These are phyloP conservation scores for Leptinotarsa lineolata DNA, from an alignment of 1,140 invertebrate species.

Conservation along the genomic window DNA sequence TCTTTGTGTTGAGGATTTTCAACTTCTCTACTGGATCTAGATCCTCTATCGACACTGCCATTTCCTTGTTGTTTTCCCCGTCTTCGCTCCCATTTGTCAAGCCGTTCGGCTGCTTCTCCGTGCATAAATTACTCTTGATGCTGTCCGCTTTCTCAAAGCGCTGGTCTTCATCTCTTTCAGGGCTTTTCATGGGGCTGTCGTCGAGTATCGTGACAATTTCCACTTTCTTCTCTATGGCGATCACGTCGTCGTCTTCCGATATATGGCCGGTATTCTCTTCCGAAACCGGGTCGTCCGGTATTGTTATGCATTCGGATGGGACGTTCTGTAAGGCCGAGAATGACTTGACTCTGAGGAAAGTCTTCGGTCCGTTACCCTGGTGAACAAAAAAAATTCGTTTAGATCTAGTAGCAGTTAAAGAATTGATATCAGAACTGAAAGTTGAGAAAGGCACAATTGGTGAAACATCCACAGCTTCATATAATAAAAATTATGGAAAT, in stretches of 20 bases:
- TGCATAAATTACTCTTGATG: neutral
- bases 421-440: no score
- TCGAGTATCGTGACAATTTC: neutral
- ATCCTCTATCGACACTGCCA: neutral
- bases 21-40: neutral
- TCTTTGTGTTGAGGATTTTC: constrained; percentile 6
- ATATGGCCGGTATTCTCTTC: neutral
- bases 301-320: constrained; percentile 49
- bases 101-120: neutral
- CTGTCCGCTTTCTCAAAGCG: neutral
- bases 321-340: constrained; percentile 43
- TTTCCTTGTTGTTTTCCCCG: neutral
- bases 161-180: neutral
- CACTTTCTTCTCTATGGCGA: neutral
- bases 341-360: constrained; percentile 44
- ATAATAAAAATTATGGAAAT: no score
- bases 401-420: no score
- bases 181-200: neutral
- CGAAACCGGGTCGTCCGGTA: constrained; percentile 45
- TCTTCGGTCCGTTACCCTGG: constrained; percentile 5
- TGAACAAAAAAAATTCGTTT: neutral
- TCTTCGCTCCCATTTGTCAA: constrained; percentile 14
- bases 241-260: constrained; percentile 15
- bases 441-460: no score
- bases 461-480: no score